Evolutionary conservation across 2,113 vertebrate species (phyloP).

Genomic region (Neoarius graeffei): DNA sequence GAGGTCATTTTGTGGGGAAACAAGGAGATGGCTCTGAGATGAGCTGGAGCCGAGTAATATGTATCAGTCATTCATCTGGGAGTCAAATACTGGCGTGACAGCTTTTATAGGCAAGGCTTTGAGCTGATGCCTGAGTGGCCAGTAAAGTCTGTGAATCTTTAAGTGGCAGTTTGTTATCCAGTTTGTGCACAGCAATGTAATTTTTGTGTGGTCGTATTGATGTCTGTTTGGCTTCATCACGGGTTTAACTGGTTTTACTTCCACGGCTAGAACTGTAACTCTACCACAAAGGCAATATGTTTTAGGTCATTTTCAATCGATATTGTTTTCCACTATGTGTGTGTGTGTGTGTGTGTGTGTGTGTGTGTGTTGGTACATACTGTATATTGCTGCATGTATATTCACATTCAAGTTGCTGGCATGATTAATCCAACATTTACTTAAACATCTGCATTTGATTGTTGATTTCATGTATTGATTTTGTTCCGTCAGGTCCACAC

Average conservation of each 20-base stretch:
- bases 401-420: not conserved
- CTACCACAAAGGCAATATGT: constrained; percentile 19
- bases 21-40: constrained; percentile 35
- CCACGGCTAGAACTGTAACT: not conserved
- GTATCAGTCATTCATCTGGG: constrained; percentile 36
- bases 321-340: not conserved
- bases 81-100: constrained; percentile 24
- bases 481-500: not conserved
- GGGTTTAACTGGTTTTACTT: not conserved
- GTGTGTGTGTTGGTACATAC: not conserved
- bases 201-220: constrained; percentile 12
- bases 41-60: constrained; percentile 12
- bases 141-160: constrained; percentile 13
- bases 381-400: not conserved
- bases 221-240: constrained; percentile 14
- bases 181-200: constrained; percentile 3
- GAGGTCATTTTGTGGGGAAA: constrained; percentile 42
- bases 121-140: not conserved
- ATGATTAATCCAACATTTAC: constrained; percentile 35
- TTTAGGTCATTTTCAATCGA: constrained; percentile 3
- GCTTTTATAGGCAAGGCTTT: constrained; percentile 31
- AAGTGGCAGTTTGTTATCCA: constrained; percentile 3
- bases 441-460: constrained; percentile 22
- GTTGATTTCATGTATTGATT: constrained; percentile 17
- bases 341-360: not conserved